Evolutionary conservation across 1,140 invertebrate species (phyloP), one percentile per base, ranked within the genome.

Genomic region (Carposina sasakii): DNA sequence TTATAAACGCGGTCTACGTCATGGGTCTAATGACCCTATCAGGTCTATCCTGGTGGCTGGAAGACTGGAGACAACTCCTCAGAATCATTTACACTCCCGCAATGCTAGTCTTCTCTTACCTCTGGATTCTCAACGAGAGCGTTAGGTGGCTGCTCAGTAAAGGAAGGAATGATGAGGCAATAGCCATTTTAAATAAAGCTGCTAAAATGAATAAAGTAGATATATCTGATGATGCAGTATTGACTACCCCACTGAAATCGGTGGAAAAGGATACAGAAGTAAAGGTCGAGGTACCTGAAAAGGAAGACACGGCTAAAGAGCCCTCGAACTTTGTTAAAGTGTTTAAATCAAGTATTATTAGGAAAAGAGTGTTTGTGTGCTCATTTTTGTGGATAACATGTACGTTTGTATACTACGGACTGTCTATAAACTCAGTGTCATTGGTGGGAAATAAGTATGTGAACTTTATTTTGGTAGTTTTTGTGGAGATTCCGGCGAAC

Each of bases 91-190:
- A 94, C 50, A 67, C 82, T 1, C 90, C 92, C 24, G 90, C 90
- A 2, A 59, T 93, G 4, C 72, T 91, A 1, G 83, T 92, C 9
- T 67, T 93, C 10, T 81, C 87, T 1, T 90, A 91, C 60, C 85
- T 88, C 13, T 89, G 89, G 81, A 73, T 91, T 21, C 59, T 91
- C 3, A 89, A 90, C 8, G 91, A 91, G 72, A 92, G 90, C 41
- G 81, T 90, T 20, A 81, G 93, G 63, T 96, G 94, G 94, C 78
- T 95, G 2, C 64, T 95, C 26, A 90, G 90, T n/a, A 90, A 92
- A 56, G 74, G 72, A 9, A 57, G 68, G 9, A 49, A 66, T 1
- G 43, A 63, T 1, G 88, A 91, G 59, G 91, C 90, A 3, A 83
- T 85, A 33, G 67, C 68, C 10, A 87, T 91, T 26, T 65, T 92